These are phyloP conservation scores for Neomorphus geoffroyi DNA, from an alignment of 2,797 vertebrate genomes.

Conservation along the genomic window DNA sequence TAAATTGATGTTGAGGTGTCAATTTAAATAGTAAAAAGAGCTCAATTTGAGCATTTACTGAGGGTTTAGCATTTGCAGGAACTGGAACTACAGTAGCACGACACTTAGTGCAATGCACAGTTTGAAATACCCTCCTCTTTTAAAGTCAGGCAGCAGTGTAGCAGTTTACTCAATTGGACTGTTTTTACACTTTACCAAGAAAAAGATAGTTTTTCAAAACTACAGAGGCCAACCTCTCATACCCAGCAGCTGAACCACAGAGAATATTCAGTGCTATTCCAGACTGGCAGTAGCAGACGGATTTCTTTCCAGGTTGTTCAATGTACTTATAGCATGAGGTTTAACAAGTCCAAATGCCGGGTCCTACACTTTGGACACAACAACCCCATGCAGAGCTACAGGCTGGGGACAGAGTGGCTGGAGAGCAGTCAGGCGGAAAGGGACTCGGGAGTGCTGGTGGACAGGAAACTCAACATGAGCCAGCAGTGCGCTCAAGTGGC, in stretches of 20 bases:
- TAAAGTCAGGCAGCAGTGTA: background rate
- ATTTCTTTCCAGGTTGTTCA: background rate
- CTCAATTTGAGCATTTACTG: background rate
- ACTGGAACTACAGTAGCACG: background rate
- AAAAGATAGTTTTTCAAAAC: background rate
- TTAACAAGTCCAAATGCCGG: no score
- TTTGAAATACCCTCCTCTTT: background rate
- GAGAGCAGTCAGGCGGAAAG: no score
- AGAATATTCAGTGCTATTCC: background rate
- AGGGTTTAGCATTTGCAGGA: background rate
- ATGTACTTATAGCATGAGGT: no score
- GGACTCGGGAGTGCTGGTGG: no score
- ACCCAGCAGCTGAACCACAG: background rate
- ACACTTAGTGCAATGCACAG: accelerated
- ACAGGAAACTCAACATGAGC: no score
- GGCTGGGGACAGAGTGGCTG: no score
- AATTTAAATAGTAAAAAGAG: background rate
- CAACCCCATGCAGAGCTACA: no score
- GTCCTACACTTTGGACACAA: no score
- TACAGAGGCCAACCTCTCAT: background rate
- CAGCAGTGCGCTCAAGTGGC: no score
- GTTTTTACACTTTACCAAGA: background rate
- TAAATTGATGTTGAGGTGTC: background rate
- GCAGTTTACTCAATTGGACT: background rate
- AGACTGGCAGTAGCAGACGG: background rate